phyloP scores from a whole-genome alignment of 1,140 invertebrate species.

The Melitaea cinxia region DNA sequence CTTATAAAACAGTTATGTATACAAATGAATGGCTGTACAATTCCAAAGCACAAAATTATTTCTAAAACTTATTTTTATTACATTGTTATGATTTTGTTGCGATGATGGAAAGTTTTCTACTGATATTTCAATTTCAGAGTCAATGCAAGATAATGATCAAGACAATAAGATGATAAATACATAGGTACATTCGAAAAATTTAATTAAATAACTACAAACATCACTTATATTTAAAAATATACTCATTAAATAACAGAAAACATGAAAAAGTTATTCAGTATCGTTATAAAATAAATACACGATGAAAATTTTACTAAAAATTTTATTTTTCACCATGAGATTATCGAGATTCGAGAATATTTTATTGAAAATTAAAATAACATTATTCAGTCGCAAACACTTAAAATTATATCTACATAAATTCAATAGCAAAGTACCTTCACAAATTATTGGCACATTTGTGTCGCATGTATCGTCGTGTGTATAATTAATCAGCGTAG shows the following conservation, averaged over 20 bases:
- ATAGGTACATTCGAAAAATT: constrained; percentile 9
- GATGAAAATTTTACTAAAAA: constrained; percentile 15
- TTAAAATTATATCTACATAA: constrained; percentile 52
- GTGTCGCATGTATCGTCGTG: constrained; percentile 38
- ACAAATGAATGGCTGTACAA: constrained; percentile 75
- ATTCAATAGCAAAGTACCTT: constrained; percentile 34
- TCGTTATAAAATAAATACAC: constrained; percentile 21
- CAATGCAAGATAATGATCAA: no score
- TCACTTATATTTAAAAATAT: constrained; percentile 3
- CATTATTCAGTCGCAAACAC: constrained; percentile 44
- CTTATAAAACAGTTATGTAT: constrained; percentile 70
- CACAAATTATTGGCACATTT: constrained; percentile 47
- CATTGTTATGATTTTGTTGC: constrained; percentile 17
- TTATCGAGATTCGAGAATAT: constrained; percentile 17
- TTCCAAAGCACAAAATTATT: constrained; percentile 45
- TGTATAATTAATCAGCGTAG: neutral
- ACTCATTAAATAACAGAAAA: constrained; percentile 11
- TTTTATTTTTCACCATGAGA: constrained; percentile 16
- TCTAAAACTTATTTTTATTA: constrained; percentile 23
- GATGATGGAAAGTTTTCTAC: no score
- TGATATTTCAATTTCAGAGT: neutral
- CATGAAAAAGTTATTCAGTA: constrained; percentile 8
- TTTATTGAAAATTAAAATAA: constrained; percentile 36
- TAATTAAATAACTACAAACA: constrained; percentile 22
- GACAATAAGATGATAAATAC: neutral